Base-by-base conservation (phyloP, 2,888 invertebrate genomes). In the Zaprionus lineosus region DNA sequence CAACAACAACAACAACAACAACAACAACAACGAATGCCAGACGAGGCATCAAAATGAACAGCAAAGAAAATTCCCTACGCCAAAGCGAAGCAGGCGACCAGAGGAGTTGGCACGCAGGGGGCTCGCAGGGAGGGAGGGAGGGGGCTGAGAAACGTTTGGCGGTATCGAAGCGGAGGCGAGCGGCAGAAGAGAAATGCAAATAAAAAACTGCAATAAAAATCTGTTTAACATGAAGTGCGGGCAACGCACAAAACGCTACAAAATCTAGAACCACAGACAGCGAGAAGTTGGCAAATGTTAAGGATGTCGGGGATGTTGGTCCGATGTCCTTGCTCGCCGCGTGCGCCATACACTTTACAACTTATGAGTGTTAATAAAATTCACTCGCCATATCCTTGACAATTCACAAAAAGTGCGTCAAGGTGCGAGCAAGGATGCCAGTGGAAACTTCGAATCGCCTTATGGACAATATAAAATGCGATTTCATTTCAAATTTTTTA, bases 201-300 rank as follows among this genome's bases (percentile, higher is more conserved):
- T 73, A 73, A 75, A 74, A 74, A 85, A 75, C 48, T 85, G 74
- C 84, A 85, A 81, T 85, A 81, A 81, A 81, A 85, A 81, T 83
- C 86, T 85, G 77, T 85, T 81, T 68, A 79, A 85, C 84, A 79
- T 71, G 84, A 74, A 74, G 74, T 62, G 68, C 33, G 55, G 33
- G 8, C 36, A 43, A 56, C 58, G 55, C 58, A 60, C 52, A 64
- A 68, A 71, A 66, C 66, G 60, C 41, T 55, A 51, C 41, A 64
- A 56, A 70, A 53, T 50, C 51, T 52, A 47, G 31, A 57, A 74
- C 39, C 52, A 36, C 64, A 56, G 46, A 18, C 36, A 61, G 66
- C n/a, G n/a, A n/a, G n/a, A n/a, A n/a, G n/a, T n/a, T n/a, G n/a
- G n/a, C n/a, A n/a, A n/a, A n/a, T n/a, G n/a, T n/a, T 16, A 19